Conservation (phyloP, 2,113 vertebrate genomes). For the Dipodomys stephensi region DNA sequence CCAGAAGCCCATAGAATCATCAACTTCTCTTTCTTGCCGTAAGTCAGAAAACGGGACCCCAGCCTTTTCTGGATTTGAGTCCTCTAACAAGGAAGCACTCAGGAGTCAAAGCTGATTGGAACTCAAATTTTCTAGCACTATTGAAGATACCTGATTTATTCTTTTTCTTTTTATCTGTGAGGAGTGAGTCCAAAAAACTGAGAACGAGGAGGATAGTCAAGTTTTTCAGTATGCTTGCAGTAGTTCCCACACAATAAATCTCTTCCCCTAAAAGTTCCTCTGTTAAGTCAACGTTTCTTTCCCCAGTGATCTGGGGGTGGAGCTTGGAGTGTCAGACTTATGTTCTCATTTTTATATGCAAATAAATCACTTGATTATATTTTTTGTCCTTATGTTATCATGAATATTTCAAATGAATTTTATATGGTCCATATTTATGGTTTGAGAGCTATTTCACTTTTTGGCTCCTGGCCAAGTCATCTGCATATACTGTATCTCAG, state of each 20-base stretch:
- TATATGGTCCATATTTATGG: constrained; percentile 86
- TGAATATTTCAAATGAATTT: constrained; percentile 87
- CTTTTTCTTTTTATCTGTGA: not conserved
- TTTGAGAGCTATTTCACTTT: constrained; percentile 85
- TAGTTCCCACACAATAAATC: constrained; percentile 50
- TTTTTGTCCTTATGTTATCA: constrained; percentile 84
- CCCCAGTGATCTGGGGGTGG: constrained; percentile 68
- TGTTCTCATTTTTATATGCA: constrained; percentile 85
- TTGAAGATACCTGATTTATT: not conserved
- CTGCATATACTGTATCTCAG: constrained; percentile 85
- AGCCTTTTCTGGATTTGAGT: not conserved
- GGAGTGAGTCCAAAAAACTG: not conserved
- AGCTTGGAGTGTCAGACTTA: constrained; percentile 77
- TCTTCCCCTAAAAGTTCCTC: constrained; percentile 74
- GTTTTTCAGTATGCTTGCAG: not conserved
- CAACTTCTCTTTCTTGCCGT: not conserved
- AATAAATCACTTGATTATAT: constrained; percentile 87
- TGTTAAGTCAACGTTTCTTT: constrained; percentile 74
- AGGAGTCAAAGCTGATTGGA: not conserved
- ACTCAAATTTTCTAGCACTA: not conserved
- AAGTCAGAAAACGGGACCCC: not conserved
- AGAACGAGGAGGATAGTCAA: not conserved
- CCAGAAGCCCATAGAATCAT: not conserved
- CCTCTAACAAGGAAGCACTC: not conserved
- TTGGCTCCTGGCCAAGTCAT: constrained; percentile 84